These are phyloP conservation scores for Eurytoma adleriae DNA, from an alignment of 2,888 invertebrate genomes.

Conservation along the genomic window DNA sequence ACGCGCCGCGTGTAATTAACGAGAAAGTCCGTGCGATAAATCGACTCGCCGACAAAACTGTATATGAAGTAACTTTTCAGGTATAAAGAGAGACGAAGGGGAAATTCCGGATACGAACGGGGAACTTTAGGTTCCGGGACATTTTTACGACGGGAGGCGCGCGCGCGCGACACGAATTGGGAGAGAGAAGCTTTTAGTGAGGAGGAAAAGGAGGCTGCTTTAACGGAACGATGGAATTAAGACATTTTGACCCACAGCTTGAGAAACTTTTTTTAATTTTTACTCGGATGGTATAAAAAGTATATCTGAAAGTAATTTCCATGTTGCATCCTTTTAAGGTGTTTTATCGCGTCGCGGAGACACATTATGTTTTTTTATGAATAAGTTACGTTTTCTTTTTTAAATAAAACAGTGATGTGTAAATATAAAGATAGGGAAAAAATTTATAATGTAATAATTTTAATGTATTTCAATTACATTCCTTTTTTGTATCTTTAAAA, in stretches of 20 bases:
- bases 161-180: neutral
- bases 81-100: slow-evolving; percentile 19
- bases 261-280: slow-evolving; percentile 7
- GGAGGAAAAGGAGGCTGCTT: neutral
- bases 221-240: neutral
- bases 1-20: slow-evolving; percentile 49
- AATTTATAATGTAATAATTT: too few relatives aligned
- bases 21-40: slow-evolving; percentile 48
- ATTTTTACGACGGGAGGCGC: slow-evolving; percentile 34
- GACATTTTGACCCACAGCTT: neutral
- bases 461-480: too few relatives aligned
- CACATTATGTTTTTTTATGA: too few relatives aligned
- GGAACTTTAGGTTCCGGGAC: neutral
- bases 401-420: too few relatives aligned
- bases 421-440: too few relatives aligned
- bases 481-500: too few relatives aligned
- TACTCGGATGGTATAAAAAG: neutral
- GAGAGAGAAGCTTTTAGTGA: slow-evolving; percentile 21
- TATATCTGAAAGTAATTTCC: slow-evolving; percentile 3
- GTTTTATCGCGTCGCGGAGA: too few relatives aligned
- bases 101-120: slow-evolving; percentile 17
- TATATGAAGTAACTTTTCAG: slow-evolving; percentile 40
- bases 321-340: neutral
- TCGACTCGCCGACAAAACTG: slow-evolving; percentile 24
- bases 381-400: too few relatives aligned